Evolutionary conservation across 2,888 invertebrate genomes (phyloP).

Genomic region (Opisthograptis luteolata): DNA sequence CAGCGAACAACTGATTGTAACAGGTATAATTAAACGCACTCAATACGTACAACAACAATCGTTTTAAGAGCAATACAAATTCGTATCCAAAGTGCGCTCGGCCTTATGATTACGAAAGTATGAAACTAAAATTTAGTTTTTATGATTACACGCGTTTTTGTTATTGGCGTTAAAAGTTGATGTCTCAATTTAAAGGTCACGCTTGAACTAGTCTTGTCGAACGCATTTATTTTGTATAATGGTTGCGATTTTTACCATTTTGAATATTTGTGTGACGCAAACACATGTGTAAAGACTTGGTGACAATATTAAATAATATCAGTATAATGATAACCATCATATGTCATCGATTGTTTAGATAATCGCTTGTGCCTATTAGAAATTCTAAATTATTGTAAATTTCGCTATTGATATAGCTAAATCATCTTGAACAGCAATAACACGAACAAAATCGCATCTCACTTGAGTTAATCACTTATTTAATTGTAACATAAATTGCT

Average conservation of each 20-base stretch:
- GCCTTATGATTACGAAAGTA: no score
- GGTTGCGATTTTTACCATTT: conserved; percentile 14
- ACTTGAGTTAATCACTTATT: conserved; percentile 12
- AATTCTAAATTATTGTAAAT: neutral
- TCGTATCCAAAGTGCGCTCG: no score
- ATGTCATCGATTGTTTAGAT: neutral
- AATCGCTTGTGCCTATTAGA: neutral
- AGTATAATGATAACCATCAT: neutral
- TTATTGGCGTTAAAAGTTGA: conserved; percentile 36
- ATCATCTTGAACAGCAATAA: neutral
- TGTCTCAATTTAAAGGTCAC: conserved; percentile 32
- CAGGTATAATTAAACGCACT: no score
- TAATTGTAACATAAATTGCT: conserved; percentile 14
- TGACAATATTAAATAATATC: conserved; percentile 19
- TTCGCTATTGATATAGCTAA: neutral
- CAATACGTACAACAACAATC: no score
- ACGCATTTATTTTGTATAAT: conserved; percentile 58
- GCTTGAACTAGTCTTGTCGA: conserved; percentile 60
- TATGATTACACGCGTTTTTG: conserved; percentile 37
- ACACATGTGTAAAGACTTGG: conserved; percentile 13
- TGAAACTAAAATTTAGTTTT: conserved; percentile 1
- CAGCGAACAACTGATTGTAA: no score
- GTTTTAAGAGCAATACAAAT: no score
- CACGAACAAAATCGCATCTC: conserved; percentile 1
- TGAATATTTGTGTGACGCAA: neutral